Evolutionary conservation across 2,113 vertebrate species (phyloP).

Genomic region (Tachuris rubrigastra): DNA sequence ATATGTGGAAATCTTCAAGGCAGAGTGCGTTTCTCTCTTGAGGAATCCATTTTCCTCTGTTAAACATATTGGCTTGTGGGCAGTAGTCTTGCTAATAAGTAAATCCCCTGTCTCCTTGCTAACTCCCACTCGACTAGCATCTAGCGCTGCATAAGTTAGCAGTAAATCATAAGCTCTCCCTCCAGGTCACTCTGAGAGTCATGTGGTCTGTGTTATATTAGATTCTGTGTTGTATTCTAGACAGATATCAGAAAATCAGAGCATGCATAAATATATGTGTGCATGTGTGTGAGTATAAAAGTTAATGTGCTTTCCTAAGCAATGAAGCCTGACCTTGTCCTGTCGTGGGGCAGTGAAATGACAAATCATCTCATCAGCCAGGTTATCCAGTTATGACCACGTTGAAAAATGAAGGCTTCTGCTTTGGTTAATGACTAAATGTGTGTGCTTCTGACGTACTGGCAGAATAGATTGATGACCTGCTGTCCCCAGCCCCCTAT

Average conservation of each 20-base stretch:
- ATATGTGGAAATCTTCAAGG: not conserved
- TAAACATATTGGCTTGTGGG: not conserved
- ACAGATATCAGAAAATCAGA: not conserved
- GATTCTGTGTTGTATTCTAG: not conserved
- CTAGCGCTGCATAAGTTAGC: not conserved
- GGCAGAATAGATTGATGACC: constrained; percentile 41
- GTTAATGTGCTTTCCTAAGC: constrained; percentile 49
- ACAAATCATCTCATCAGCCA: constrained; percentile 67
- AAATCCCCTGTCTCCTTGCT: constrained; percentile 24
- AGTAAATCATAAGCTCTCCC: constrained; percentile 6
- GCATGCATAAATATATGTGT: not conserved
- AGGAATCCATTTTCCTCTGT: not conserved
- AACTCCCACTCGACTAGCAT: not conserved
- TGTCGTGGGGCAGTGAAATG: constrained; percentile 48
- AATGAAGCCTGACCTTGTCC: constrained; percentile 65
- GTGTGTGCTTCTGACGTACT: constrained; percentile 10
- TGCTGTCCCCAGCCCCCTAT: not conserved
- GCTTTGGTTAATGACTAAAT: constrained; percentile 65
- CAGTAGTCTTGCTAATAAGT: not conserved
- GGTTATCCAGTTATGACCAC: constrained; percentile 67
- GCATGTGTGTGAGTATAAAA: not conserved
- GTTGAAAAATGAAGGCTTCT: constrained; percentile 65
- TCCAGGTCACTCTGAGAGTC: not conserved
- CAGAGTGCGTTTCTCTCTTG: not conserved
- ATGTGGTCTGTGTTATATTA: not conserved